Evolutionary conservation across 2,888 invertebrate species (phyloP), one percentile per base, ranked within the genome.

Genomic region (Erebia palarica): DNA sequence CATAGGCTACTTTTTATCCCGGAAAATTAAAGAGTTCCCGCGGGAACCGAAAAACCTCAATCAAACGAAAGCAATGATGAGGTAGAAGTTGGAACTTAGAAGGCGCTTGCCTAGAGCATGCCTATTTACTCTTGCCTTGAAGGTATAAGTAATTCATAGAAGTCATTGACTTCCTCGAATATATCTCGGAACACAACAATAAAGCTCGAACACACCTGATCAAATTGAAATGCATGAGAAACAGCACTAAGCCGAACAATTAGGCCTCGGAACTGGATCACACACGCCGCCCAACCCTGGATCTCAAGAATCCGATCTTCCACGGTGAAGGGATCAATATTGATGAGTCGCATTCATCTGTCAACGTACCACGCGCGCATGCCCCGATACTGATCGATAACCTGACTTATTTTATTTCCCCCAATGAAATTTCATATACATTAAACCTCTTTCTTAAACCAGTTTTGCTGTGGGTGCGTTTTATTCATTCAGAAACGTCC

Each of bases 331-430:
- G 86, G 88, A 89, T 91, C 89, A 89, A 88, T 91, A 91, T 90
- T 87, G 86, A 91, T 89, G 85, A 83, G 83, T 21, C 79, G 86
- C 89, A 91, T 91, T 91, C 90, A 91, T 81, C 86, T 89, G 91
- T 91, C 91, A 89, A 78, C 77, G 78, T 75, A 74, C 76, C 75
- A 75, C 73, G 73, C 70, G 73, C 75, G 73, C 73, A 64, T 68
- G 51, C 47, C 55, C 36, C 63, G 74, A 73, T 74, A 72, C 70
- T 72, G 73, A 75, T 76, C 74, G 76, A 75, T 75, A 72, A 58
- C 61, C 71, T 49, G 47, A 9, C 65, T 68, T 69, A 69, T 66
- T 75, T 79, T 78, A 80, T 79, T 78, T 78, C 74, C 74, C 70
- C 63, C 53, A 67, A 73, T 65, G 69, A 71, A 71, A 69, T 71